These are phyloP conservation scores for Ifrita kowaldi DNA, from an alignment of 2,113 vertebrate genomes.

Conservation along the genomic window DNA sequence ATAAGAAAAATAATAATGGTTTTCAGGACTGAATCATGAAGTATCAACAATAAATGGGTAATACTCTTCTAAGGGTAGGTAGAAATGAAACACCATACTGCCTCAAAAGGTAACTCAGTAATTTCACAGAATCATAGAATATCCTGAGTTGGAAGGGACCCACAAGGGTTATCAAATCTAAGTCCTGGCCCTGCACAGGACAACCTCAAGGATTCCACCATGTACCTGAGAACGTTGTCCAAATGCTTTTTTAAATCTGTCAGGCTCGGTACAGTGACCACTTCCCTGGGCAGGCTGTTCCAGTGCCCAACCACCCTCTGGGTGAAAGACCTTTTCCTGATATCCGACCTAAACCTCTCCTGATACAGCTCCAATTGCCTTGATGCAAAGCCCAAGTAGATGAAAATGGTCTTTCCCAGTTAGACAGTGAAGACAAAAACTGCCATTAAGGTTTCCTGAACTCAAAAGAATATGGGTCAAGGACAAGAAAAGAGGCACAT, in stretches of 20 bases:
- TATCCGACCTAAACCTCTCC: not conserved
- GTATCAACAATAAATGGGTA: not conserved
- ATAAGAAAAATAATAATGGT: not conserved
- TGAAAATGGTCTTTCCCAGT: not conserved
- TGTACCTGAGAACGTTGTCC: no score
- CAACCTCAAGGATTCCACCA: not conserved
- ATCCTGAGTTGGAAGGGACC: not conserved
- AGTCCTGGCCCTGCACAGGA: rapidly evolving
- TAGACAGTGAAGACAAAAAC: not conserved
- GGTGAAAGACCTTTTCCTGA: not conserved
- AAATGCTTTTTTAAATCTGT: not conserved
- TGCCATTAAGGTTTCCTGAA: not conserved
- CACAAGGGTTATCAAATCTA: not conserved
- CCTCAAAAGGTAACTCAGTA: not conserved
- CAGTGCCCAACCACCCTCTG: not conserved
- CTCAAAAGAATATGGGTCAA: not conserved
- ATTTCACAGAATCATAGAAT: not conserved
- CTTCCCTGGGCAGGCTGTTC: not conserved
- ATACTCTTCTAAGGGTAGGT: not conserved
- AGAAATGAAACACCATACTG: not conserved
- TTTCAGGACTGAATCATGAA: not conserved
- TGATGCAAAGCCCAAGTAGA: not conserved
- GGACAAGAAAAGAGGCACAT: not conserved
- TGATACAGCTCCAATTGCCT: not conserved
- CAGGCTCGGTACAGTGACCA: not conserved